These are phyloP conservation scores for Netelia melanura DNA, from an alignment of 2,888 invertebrate genomes.

Conservation along the genomic window DNA sequence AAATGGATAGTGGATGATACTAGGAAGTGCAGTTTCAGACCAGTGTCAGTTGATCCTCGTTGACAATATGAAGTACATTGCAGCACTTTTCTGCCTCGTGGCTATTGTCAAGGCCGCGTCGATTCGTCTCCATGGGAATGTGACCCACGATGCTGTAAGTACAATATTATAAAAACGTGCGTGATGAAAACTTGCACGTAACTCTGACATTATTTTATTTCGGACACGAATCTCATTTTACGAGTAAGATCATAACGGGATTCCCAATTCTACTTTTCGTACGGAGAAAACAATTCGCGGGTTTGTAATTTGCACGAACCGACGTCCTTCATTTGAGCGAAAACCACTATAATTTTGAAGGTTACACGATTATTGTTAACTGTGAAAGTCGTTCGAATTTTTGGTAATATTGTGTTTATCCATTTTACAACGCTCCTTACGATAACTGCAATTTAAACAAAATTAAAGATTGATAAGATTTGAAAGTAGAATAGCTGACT, in stretches of 20 bases:
- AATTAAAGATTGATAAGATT: too few species aligned
- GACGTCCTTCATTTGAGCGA: too few species aligned
- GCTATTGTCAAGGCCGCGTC: constrained; percentile 72
- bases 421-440: too few species aligned
- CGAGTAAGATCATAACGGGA: background rate
- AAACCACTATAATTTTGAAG: too few species aligned
- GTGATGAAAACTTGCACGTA: background rate
- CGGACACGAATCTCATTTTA: background rate
- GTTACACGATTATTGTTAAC: too few species aligned
- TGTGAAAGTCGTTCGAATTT: too few species aligned
- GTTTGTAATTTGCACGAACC: too few species aligned
- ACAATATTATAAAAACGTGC: background rate
- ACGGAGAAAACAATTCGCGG: too few species aligned
- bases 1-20: constrained; percentile 68
- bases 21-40: constrained; percentile 58
- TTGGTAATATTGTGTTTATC: too few species aligned
- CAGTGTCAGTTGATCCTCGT: constrained; percentile 20
- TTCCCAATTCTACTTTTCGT: background rate
- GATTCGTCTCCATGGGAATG: constrained; percentile 69
- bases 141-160: constrained; percentile 61
- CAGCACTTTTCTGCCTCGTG: constrained; percentile 69
- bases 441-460: too few species aligned
- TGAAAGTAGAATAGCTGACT: too few species aligned
- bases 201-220: background rate
- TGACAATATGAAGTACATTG: constrained; percentile 57